Percentiles rank a stretch among this genome's conserved stretches.
phyloP scores from a whole-genome alignment of 1,140 invertebrate species.

The Brachionus asplanchnoidis region DNA sequence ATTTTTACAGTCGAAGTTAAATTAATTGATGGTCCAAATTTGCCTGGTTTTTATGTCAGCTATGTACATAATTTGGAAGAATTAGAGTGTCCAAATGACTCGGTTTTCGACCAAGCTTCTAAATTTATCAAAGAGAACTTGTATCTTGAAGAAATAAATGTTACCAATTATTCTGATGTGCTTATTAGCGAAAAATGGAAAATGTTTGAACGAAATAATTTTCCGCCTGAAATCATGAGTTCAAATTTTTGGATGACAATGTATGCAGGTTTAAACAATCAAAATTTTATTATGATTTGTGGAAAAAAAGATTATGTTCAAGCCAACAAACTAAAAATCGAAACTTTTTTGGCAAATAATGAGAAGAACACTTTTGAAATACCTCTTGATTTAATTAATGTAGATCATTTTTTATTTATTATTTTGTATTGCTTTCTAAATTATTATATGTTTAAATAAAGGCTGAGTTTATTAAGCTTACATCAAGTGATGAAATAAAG shows the following conservation, averaged over 20 bases:
- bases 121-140: neutral
- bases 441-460: neutral
- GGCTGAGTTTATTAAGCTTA: neutral
- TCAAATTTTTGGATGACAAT: neutral
- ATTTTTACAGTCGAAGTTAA: neutral
- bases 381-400: neutral
- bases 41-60: neutral
- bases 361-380: neutral
- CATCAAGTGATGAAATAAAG: neutral
- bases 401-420: neutral
- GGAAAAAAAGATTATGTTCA: slow-evolving; percentile 9
- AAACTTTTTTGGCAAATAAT: neutral
- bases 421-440: too few relatives aligned
- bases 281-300: neutral
- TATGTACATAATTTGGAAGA: neutral
- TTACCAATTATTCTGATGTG: neutral
- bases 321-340: neutral
- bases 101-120: neutral
- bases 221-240: neutral
- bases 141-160: neutral
- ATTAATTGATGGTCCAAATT: neutral
- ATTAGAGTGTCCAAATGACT: neutral
- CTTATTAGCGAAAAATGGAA: neutral
- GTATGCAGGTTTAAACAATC: neutral
- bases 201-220: neutral